Base-by-base conservation (phyloP, 2,888 invertebrate genomes). In the Nemapogon koenigi region DNA sequence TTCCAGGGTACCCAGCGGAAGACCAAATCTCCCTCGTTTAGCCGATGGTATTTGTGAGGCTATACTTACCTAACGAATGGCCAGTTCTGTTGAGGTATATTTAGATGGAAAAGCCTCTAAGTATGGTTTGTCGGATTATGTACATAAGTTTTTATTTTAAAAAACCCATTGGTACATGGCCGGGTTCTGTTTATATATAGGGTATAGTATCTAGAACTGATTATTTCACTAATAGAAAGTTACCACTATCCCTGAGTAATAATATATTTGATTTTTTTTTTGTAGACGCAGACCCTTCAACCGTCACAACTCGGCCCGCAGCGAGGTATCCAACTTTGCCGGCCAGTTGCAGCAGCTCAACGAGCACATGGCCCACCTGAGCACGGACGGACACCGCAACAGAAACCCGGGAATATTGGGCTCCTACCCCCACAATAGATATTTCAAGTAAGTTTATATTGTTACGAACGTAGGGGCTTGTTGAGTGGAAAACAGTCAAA, bases 281-380 rank as follows among this genome's bases (percentile, higher is more conserved):
- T 30, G 3, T 17, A 15, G 31, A 3, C 31, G 31, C 2, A 31
- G 17, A 14, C 31, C 31, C 10, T 35, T 35, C 35, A 15, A 26
- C 11, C 14, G 25, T 2, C 25, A 13, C 7, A 16, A 35, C 26
- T 35, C 35, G 7, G 16, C n/a, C 2, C 31, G 31, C 11, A 31
- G 31, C 10, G 35, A 16, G 11, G 22, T 15, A 10, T 8, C 2
- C 31, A 31, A 16, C 15, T 62, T 73, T 3, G 60, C 64, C 0
- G 49, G 49, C 0, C 69, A 62, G 18, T 69, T 76, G 35, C 67
- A 71, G 2, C 69, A 73, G 49, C 71, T 75, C 1, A 69, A 66
- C 10, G 58, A 57, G 2, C 67, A 70, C 38, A 65, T 71, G 67
- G 55, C 61, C 1, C 52, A 57, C 1, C 14, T 64, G 40, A 59